phyloP scores from a whole-genome alignment of 2,888 invertebrate species.

The Silvanus unidentatus region DNA sequence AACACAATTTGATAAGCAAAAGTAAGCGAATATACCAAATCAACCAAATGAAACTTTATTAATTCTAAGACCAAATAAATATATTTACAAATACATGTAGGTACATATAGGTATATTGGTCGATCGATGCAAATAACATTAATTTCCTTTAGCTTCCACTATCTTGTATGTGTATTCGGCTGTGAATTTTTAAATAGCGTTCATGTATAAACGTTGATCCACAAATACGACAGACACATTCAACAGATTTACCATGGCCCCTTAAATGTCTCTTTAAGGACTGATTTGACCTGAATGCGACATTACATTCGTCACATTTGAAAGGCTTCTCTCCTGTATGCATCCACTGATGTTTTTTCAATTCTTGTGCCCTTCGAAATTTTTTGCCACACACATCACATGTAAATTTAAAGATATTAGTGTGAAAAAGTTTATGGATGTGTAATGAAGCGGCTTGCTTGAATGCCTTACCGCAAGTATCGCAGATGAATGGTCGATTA shows the following conservation, averaged over 20 bases:
- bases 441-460: constrained; percentile 48
- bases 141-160: no score
- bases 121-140: no score
- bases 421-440: constrained; percentile 30
- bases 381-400: constrained; percentile 52
- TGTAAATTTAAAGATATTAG: constrained; percentile 33
- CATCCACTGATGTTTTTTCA: constrained; percentile 51
- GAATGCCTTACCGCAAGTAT: constrained; percentile 51
- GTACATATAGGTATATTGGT: no score
- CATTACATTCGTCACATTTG: constrained; percentile 49
- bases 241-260: constrained; percentile 39
- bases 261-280: constrained; percentile 44
- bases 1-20: no score
- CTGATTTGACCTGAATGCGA: constrained; percentile 47
- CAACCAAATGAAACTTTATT: no score
- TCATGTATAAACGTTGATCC: constrained; percentile 46
- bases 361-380: constrained; percentile 52
- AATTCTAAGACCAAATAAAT: no score
- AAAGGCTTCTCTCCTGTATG: constrained; percentile 55
- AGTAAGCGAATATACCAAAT: no score
- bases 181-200: constrained; percentile 43
- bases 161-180: constrained; percentile 3
- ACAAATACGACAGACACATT: constrained; percentile 43
- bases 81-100: no score
- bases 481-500: constrained; percentile 49